Conservation (phyloP, 2,797 vertebrate species). For the Peromyscus melanophrys region DNA sequence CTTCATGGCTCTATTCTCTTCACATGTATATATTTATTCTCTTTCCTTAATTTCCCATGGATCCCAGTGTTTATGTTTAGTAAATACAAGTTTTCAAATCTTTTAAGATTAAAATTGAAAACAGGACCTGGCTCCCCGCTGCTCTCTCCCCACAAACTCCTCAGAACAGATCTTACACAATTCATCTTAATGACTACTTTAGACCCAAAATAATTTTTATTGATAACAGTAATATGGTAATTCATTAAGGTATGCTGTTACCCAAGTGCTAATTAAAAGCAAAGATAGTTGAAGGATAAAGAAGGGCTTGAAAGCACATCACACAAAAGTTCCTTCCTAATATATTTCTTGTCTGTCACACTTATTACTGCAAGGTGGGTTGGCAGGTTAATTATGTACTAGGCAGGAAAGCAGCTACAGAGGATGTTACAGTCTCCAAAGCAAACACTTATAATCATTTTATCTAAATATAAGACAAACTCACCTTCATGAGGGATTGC, state of each 20-base stretch:
- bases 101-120: constrained; percentile 70
- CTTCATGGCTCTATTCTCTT: constrained; percentile 1
- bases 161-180: constrained; percentile 74
- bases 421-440: constrained; percentile 90
- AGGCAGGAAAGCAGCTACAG: constrained; percentile 89
- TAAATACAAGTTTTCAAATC: constrained; percentile 67
- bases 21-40: neutral
- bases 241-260: constrained; percentile 87
- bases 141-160: constrained; percentile 38
- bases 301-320: constrained; percentile 87
- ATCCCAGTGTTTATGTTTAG: constrained; percentile 56
- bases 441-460: constrained; percentile 90
- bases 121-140: constrained; percentile 67
- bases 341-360: constrained; percentile 89
- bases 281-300: constrained; percentile 89
- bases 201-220: constrained; percentile 84
- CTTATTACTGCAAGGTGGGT: constrained; percentile 90
- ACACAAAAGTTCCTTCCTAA: constrained; percentile 87
- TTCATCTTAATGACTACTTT: constrained; percentile 83
- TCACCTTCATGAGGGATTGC: constrained; percentile 88
- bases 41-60: constrained; percentile 37
- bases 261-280: constrained; percentile 89
- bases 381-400: constrained; percentile 92
- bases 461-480: constrained; percentile 88
- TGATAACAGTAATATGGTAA: constrained; percentile 88